Conservation (phyloP, 2,888 invertebrate genomes). For the Stomorhina lunata region DNA sequence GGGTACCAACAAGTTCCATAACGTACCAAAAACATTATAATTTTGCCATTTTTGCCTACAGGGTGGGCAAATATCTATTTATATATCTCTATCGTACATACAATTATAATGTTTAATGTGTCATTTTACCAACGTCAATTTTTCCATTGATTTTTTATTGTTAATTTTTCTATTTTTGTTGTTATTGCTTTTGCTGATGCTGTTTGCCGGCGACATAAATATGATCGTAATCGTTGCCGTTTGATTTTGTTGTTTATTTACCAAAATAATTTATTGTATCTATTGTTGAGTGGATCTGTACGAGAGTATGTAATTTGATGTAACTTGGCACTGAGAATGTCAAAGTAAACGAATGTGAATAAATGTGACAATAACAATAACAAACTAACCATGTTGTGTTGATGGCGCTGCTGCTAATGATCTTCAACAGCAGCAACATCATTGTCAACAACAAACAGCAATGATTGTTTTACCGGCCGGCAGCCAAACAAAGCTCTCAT, state of each 20-base stretch:
- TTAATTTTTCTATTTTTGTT: neutral
- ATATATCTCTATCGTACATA: too few relatives aligned
- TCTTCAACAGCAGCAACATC: neutral
- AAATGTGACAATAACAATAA: constrained; percentile 1
- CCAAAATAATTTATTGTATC: neutral
- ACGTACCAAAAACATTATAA: too few relatives aligned
- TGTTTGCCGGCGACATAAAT: neutral
- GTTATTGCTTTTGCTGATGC: neutral
- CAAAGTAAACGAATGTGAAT: neutral
- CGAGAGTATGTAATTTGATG: constrained; percentile 29
- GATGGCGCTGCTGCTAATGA: neutral
- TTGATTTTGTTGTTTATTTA: constrained; percentile 1
- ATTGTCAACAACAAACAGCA: neutral
- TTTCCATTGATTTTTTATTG: neutral
- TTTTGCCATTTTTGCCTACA: too few relatives aligned
- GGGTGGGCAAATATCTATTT: too few relatives aligned
- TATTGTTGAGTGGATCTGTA: neutral
- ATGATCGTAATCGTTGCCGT: neutral
- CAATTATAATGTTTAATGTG: neutral
- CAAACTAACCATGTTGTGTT: neutral
- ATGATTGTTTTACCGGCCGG: constrained; percentile 59
- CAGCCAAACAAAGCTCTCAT: constrained; percentile 10
- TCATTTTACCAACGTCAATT: neutral
- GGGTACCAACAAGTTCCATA: too few relatives aligned
- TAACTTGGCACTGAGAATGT: constrained; percentile 43